These are phyloP conservation scores for Myotis lucifugus DNA, from an alignment of 2,113 vertebrate species.

Conservation along the genomic window DNA sequence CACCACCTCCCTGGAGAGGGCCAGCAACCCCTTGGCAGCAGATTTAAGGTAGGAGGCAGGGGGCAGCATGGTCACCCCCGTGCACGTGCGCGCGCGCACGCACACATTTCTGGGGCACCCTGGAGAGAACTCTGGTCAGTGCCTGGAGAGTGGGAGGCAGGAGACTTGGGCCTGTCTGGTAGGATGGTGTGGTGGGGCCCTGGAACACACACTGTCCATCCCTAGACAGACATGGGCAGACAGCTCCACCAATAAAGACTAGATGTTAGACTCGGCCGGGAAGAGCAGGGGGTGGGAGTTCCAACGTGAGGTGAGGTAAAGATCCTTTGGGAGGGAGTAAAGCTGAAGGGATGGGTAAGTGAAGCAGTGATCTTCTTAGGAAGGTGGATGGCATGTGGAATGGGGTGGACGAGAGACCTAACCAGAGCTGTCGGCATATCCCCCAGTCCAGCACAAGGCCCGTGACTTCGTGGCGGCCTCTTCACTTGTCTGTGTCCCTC, in stretches of 20 bases:
- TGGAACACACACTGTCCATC: not conserved
- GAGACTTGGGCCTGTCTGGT: not conserved
- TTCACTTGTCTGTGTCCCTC: not conserved
- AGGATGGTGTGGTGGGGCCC: not conserved
- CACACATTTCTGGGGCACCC: not conserved
- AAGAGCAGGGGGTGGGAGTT: accelerated
- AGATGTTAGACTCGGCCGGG: not conserved
- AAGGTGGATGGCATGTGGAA: not conserved
- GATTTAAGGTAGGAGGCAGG: conserved; percentile 89
- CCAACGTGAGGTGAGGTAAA: not conserved
- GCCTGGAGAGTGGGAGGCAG: not conserved
- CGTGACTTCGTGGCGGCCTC: not conserved
- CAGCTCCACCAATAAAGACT: not conserved
- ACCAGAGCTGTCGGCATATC: not conserved
- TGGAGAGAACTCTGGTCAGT: not conserved
- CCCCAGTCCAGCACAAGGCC: not conserved
- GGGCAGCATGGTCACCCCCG: not conserved
- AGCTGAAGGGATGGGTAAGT: not conserved
- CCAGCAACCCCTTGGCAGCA: conserved; percentile 87
- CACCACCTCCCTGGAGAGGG: conserved; percentile 86
- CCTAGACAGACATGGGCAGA: not conserved
- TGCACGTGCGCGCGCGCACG: not conserved
- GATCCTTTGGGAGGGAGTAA: not conserved
- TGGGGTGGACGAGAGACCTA: not conserved
- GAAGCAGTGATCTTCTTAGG: not conserved